Conservation (phyloP, 1,140 invertebrate genomes). For the Micrasema minimum region DNA sequence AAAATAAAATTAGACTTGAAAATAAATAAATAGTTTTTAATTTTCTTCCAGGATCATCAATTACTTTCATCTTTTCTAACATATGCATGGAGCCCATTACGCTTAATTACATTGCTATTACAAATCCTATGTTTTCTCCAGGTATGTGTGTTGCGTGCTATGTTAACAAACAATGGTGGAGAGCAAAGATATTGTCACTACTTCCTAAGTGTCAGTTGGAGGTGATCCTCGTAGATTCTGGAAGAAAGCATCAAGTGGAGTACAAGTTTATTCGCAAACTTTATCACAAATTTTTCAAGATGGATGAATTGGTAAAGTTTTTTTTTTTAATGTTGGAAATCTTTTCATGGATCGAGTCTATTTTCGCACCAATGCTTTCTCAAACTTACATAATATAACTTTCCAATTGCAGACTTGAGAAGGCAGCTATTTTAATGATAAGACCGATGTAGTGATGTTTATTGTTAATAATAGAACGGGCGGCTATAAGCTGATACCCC, state of each 20-base stretch:
- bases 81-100: background rate
- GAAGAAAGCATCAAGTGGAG: slow-evolving; percentile 54
- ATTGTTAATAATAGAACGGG: too few species aligned
- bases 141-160: slow-evolving; percentile 25
- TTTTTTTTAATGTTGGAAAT: too few species aligned
- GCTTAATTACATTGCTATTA: too few species aligned
- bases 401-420: too few species aligned
- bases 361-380: background rate
- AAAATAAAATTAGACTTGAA: background rate
- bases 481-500: too few species aligned
- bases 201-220: slow-evolving; percentile 55
- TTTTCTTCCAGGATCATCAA: slow-evolving; percentile 3
- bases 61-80: background rate
- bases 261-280: slow-evolving; percentile 56
- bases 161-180: slow-evolving; percentile 53
- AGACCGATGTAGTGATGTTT: too few species aligned
- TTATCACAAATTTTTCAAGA: slow-evolving; percentile 54
- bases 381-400: too few species aligned
- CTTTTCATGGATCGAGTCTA: too few species aligned
- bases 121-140: too few species aligned
- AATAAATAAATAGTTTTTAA: background rate
- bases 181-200: slow-evolving; percentile 55
- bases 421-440: too few species aligned
- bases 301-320: slow-evolving; percentile 57
- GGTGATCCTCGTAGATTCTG: slow-evolving; percentile 57